Base-by-base conservation (phyloP, 2,888 invertebrate genomes). In the Drosophila robusta region DNA sequence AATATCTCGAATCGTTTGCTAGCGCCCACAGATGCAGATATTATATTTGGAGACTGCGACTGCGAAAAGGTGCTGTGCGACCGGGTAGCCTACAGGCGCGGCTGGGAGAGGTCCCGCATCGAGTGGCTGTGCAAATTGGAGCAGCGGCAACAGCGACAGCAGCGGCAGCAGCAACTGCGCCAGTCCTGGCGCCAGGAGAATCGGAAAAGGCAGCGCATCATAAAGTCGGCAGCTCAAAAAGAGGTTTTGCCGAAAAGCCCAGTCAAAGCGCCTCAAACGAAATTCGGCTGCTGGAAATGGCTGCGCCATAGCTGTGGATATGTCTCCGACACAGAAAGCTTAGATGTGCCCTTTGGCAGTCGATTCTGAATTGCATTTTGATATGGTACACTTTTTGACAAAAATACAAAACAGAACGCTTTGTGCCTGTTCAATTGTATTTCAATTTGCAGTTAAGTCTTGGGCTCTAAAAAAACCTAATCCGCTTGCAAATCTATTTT, bases 41-140 rank as follows among this genome's bases (percentile, higher is more conserved):
- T 91, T 7, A 66, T 91, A 24, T 90, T 90, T 52, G 86, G 84
- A 1, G 51, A 70, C 60, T 47, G 73, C n/a, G 29, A 56, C 1
- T 75, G 46, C 24, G 49, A 60, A 1, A 70, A 41, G 12, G 0
- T 45, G 3, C n/a, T 66, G 2, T 57, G 49, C 36, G 57, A 16
- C 8, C 51, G 39, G 14, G 0, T 18, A 5, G 11, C 5, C 6
- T 32, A n/a, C 22, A 47, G 22, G 24, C 11, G 32, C 24, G 65
- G 71, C 45, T 90, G 90, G 90, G 78, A 66, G 29, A 67, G 38
- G 18, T 89, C 90, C 9, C 84, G 90, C 16, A 80, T 90, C 36
- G 85, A 77, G 1, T 90, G 90, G 89, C 74, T 90, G 32, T 52
- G 60, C 29, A 55, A 90, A 16, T 46, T 90, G 63, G 90, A 90